Evolutionary conservation across 1,140 invertebrate species (phyloP).

Genomic region (Macrosteles quadrilineatus): DNA sequence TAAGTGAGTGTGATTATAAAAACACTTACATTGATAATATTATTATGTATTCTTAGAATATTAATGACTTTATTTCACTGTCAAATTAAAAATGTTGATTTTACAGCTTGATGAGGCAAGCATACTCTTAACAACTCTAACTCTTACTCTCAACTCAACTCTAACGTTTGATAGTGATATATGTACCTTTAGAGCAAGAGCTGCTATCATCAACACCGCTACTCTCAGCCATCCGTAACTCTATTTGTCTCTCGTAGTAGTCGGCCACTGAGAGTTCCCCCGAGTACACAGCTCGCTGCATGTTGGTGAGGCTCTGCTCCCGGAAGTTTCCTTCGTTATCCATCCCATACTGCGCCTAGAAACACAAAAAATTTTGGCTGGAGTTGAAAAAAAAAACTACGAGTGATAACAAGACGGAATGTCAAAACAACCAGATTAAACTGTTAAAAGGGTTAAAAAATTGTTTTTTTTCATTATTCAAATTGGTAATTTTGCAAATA

Average conservation of each 20-base stretch:
- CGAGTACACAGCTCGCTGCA: slow-evolving; percentile 80
- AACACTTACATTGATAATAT: too few species aligned
- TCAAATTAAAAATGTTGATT: too few species aligned
- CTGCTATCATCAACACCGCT: slow-evolving; percentile 80
- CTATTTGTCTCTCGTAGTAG: slow-evolving; percentile 80
- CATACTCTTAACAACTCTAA: too few species aligned
- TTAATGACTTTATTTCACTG: too few species aligned
- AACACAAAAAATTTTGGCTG: slow-evolving; percentile 1
- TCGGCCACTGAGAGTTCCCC: slow-evolving; percentile 83
- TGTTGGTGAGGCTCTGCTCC: slow-evolving; percentile 77
- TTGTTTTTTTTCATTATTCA: too few species aligned
- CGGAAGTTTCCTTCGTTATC: slow-evolving; percentile 80
- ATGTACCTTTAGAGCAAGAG: slow-evolving; percentile 69
- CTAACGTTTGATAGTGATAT: too few species aligned
- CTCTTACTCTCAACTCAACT: too few species aligned
- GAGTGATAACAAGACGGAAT: neutral
- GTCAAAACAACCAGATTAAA: neutral
- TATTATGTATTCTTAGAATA: too few species aligned
- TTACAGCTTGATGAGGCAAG: too few species aligned
- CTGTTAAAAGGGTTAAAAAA: neutral
- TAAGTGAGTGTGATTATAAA: too few species aligned
- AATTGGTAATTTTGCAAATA: too few species aligned
- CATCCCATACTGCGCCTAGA: slow-evolving; percentile 83
- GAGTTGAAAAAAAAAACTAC: neutral
- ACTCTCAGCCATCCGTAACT: slow-evolving; percentile 70